Conservation (phyloP, 2,888 invertebrate species). For the Plutella xylostella region DNA sequence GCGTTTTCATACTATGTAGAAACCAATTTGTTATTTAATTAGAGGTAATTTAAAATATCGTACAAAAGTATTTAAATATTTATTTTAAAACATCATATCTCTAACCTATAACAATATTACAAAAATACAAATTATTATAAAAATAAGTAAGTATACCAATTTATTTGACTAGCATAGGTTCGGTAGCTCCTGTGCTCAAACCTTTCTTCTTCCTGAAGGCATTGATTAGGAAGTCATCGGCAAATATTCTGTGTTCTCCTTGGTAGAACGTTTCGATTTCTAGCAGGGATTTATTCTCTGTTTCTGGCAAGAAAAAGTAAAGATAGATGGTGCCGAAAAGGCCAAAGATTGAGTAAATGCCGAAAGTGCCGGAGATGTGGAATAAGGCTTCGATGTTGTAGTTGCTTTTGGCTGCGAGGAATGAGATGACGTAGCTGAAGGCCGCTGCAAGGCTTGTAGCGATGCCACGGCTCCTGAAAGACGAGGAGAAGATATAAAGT, state of each 20-base stretch:
- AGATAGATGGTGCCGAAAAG: constrained; percentile 58
- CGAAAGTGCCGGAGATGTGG: constrained; percentile 60
- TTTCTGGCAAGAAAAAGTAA: constrained; percentile 66
- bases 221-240: constrained; percentile 54
- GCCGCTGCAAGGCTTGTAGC: constrained; percentile 66
- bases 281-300: constrained; percentile 59
- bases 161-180: constrained; percentile 49
- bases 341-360: constrained; percentile 51
- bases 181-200: constrained; percentile 28
- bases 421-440: constrained; percentile 54
- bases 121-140: not conserved
- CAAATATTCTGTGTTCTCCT: constrained; percentile 45
- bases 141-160: not conserved
- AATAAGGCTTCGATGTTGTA: constrained; percentile 57
- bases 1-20: not conserved
- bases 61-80: no score
- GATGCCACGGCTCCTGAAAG: constrained; percentile 63
- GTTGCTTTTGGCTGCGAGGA: constrained; percentile 64
- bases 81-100: no score
- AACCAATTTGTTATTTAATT: not conserved
- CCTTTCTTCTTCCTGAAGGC: constrained; percentile 39
- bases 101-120: not conserved
- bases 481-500: no score
- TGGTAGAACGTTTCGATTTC: constrained; percentile 64
- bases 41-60: no score